A percentile compares a stretch with the other conserved stretches of the same genome.
Conservation (phyloP, 2,797 vertebrate genomes). For the Mallotus villosus region DNA sequence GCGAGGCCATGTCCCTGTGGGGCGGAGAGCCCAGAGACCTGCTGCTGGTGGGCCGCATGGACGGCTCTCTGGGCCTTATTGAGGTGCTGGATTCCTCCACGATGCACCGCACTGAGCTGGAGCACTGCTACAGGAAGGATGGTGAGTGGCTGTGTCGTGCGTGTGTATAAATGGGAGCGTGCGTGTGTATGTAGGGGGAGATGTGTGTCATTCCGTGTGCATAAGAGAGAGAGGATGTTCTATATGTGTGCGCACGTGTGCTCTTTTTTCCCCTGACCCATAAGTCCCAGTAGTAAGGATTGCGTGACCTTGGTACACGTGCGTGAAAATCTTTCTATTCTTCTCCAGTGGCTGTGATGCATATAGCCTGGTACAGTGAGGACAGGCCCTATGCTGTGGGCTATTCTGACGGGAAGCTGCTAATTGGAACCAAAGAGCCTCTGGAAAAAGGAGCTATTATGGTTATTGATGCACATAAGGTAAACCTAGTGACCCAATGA, state of each 20-base stretch:
- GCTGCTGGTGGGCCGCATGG: conserved; percentile 91
- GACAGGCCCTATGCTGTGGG: conserved; percentile 92
- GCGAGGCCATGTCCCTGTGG: conserved; percentile 81
- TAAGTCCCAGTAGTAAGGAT: not conserved
- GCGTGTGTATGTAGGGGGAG: not conserved
- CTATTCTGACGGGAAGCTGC: conserved; percentile 92
- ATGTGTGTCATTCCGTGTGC: not conserved
- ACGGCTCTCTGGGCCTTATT: conserved; percentile 90
- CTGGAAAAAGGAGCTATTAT: conserved; percentile 88
- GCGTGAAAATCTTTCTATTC: not conserved
- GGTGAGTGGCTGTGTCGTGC: conserved; percentile 65
- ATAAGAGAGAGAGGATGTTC: not conserved
- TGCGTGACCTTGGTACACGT: not conserved
- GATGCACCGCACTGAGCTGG: conserved; percentile 87
- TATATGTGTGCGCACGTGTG: not conserved
- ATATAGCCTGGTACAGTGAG: conserved; percentile 92
- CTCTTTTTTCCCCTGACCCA: not conserved
- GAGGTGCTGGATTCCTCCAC: conserved; percentile 86
- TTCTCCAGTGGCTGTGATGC: conserved; percentile 75
- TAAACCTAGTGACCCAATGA: conserved; percentile 47
- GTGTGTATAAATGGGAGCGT: not conserved
- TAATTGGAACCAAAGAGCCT: conserved; percentile 88
- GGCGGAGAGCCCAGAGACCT: conserved; percentile 85
- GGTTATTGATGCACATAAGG: conserved; percentile 94
- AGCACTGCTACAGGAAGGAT: conserved; percentile 95